Percentiles rank a stretch among this genome's conserved stretches.
These are phyloP conservation scores for Enteromius mattozi DNA, from an alignment of 2,797 vertebrate species.

Conservation along the genomic window DNA sequence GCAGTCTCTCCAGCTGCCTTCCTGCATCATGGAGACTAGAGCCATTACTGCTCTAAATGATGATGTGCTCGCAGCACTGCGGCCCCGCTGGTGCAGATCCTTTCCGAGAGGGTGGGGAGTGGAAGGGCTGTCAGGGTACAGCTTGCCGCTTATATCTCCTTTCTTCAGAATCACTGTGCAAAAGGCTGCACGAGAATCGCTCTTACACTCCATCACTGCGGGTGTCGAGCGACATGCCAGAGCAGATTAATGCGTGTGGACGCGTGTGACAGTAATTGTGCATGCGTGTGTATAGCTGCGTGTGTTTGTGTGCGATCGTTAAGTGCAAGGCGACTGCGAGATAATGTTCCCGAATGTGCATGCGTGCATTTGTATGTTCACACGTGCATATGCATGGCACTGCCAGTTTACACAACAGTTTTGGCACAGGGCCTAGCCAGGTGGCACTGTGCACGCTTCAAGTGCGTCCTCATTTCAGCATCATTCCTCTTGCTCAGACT, in stretches of 20 bases:
- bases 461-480: slow-evolving; percentile 66
- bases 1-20: slow-evolving; percentile 39
- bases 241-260: slow-evolving; percentile 34
- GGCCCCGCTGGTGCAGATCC: slow-evolving; percentile 56
- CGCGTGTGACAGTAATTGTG: slow-evolving; percentile 18
- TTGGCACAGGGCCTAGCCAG: slow-evolving; percentile 69
- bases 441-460: slow-evolving; percentile 69
- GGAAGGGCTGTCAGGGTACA: slow-evolving; percentile 40
- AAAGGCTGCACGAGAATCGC: slow-evolving; percentile 16
- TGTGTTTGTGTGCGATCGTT: slow-evolving; percentile 26
- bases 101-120: slow-evolving; percentile 42
- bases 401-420: slow-evolving; percentile 52
- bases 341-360: background rate
- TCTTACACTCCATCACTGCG: background rate
- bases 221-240: slow-evolving; percentile 25
- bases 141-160: slow-evolving; percentile 17
- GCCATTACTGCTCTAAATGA: slow-evolving; percentile 65
- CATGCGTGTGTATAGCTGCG: background rate
- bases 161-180: slow-evolving; percentile 34
- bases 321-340: background rate
- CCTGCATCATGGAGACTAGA: slow-evolving; percentile 37
- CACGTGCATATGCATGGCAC: slow-evolving; percentile 24
- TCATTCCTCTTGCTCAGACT: slow-evolving; percentile 71
- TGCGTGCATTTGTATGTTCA: slow-evolving; percentile 34
- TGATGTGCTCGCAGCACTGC: slow-evolving; percentile 65